These are phyloP conservation scores for Metopolophium dirhodum DNA, from an alignment of 1,140 invertebrate genomes.

Conservation along the genomic window DNA sequence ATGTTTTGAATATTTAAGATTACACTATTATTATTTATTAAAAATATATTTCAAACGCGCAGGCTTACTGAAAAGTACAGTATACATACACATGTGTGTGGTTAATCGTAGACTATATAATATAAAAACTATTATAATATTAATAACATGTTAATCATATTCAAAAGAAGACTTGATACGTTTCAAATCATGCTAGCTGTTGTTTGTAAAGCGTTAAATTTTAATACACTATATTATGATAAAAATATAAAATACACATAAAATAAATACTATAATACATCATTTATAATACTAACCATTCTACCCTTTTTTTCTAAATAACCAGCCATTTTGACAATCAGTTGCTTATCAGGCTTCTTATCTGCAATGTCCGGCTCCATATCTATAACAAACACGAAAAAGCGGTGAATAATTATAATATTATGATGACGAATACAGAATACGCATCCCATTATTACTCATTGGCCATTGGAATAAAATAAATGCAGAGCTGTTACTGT, in stretches of 20 bases:
- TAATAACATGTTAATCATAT: not conserved
- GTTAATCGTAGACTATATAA: not conserved
- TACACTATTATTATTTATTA: not conserved
- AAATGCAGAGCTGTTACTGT: not conserved
- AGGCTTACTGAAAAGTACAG: not conserved
- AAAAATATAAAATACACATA: not conserved
- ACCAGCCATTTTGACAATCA: constrained; percentile 51
- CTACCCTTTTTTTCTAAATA: constrained; percentile 50
- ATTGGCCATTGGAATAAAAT: not conserved
- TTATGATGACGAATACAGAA: not conserved
- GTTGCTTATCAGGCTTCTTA: constrained; percentile 33
- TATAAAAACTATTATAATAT: not conserved
- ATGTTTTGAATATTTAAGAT: not conserved
- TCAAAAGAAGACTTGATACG: not conserved
- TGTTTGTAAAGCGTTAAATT: not conserved
- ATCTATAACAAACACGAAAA: constrained; percentile 23
- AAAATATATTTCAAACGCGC: not conserved
- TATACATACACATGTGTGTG: not conserved
- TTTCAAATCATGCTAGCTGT: not conserved
- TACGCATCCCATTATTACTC: not conserved
- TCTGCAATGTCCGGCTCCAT: constrained; percentile 21
- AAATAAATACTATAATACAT: not conserved
- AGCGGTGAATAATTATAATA: not conserved
- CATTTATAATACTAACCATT: constrained; percentile 32
- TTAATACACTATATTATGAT: too few relatives aligned